Percentiles rank a stretch among this genome's conserved stretches.
Evolutionary conservation across 35 echinoderm and acorn worm genomes (phyloP).

Genomic region (Ptychodera flava): DNA sequence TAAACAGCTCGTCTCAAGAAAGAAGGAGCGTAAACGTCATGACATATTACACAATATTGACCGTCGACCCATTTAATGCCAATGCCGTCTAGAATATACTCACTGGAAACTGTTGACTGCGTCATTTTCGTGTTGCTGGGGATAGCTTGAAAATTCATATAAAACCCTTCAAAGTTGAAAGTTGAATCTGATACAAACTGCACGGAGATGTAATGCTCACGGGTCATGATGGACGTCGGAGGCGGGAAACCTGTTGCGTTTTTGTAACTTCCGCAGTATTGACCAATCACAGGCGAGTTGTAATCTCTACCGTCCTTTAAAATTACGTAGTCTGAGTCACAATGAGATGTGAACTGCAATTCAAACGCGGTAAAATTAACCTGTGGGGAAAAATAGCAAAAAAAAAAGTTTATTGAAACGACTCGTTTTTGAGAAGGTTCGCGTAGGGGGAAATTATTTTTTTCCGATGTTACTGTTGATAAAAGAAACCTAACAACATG

Average conservation of each 20-base stretch:
- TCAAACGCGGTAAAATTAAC: not conserved
- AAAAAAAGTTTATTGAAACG: no score
- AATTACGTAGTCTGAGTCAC: not conserved
- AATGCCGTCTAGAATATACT: no score
- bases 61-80: no score
- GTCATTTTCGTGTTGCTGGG: not conserved
- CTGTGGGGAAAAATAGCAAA: no score
- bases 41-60: no score
- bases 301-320: not conserved
- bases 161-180: not conserved
- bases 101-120: not conserved
- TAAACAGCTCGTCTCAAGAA: no score
- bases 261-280: not conserved
- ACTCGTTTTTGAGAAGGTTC: no score
- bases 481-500: no score
- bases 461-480: no score
- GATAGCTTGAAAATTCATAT: not conserved
- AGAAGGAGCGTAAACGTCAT: no score
- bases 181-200: not conserved
- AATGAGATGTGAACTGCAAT: not conserved
- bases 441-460: no score
- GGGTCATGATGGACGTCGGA: not conserved
- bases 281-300: not conserved
- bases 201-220: not conserved
- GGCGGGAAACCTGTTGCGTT: not conserved